phyloP scores from a whole-genome alignment of 2,113 vertebrate species.

The Paramisgurnus dabryanus region DNA sequence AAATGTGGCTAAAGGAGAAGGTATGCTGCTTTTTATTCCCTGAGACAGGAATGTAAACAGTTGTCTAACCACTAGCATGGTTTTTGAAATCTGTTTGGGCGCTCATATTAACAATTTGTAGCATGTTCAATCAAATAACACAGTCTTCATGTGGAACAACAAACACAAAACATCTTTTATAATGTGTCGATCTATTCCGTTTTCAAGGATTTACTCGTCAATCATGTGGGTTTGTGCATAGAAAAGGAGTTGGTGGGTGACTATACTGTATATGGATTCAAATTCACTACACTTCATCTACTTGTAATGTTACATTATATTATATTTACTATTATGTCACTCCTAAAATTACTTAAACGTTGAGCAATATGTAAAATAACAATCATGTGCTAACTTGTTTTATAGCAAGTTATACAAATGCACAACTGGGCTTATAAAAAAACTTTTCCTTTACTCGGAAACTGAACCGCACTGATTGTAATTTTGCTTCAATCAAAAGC shows the following conservation, averaged over 20 bases:
- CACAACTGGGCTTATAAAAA: too few species aligned
- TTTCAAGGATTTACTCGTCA: slow-evolving; percentile 52
- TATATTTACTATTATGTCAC: neutral
- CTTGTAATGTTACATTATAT: neutral
- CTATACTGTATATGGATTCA: slow-evolving; percentile 18
- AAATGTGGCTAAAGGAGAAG: slow-evolving; percentile 39
- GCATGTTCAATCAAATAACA: slow-evolving; percentile 63
- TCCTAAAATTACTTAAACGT: too few species aligned
- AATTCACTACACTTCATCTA: neutral
- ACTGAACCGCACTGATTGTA: too few species aligned
- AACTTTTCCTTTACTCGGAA: too few species aligned
- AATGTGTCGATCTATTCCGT: slow-evolving; percentile 47
- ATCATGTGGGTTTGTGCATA: slow-evolving; percentile 53
- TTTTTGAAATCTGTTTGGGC: slow-evolving; percentile 69
- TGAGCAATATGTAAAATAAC: too few species aligned
- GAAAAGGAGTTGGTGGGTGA: neutral
- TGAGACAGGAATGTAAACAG: slow-evolving; percentile 71
- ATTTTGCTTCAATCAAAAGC: neutral
- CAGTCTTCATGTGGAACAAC: slow-evolving; percentile 62
- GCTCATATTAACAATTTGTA: slow-evolving; percentile 70
- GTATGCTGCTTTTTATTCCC: neutral
- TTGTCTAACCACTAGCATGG: slow-evolving; percentile 62
- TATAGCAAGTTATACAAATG: too few species aligned
- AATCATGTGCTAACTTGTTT: too few species aligned
- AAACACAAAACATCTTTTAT: slow-evolving; percentile 61